Evolutionary conservation across 2,888 invertebrate species (phyloP).

Genomic region (Pristionchus arcanus): DNA sequence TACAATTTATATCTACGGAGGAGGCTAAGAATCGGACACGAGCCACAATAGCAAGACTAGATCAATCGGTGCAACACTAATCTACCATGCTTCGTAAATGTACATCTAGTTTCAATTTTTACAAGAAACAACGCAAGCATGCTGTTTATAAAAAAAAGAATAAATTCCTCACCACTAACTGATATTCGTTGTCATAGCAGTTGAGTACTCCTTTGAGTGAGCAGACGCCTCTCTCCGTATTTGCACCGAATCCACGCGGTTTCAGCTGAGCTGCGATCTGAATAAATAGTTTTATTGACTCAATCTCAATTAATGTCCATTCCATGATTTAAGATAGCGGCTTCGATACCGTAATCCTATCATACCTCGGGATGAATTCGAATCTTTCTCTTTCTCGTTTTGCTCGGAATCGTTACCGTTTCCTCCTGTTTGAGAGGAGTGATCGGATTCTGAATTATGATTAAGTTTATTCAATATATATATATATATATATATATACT

Average conservation of each 20-base stretch:
- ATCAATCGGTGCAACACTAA: neutral
- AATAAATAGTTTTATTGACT: neutral
- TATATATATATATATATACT: neutral
- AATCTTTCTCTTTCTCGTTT: slow-evolving; percentile 55
- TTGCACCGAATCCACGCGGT: slow-evolving; percentile 50
- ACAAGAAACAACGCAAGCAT: too few relatives aligned
- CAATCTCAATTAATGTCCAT: too few relatives aligned
- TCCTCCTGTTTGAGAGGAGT: slow-evolving; percentile 62
- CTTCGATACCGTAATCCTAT: neutral
- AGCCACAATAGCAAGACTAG: neutral
- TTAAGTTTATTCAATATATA: neutral
- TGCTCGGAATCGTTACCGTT: slow-evolving; percentile 35
- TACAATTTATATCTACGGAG: too few relatives aligned
- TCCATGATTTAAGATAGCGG: too few relatives aligned
- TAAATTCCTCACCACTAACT: slow-evolving; percentile 59
- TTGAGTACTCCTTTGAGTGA: slow-evolving; percentile 68
- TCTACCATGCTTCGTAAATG: neutral
- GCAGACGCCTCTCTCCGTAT: slow-evolving; percentile 62
- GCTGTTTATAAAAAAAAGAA: neutral
- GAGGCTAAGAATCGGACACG: neutral
- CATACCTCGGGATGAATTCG: slow-evolving; percentile 60
- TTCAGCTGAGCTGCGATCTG: slow-evolving; percentile 29
- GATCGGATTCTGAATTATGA: slow-evolving; percentile 60
- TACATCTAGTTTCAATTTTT: too few relatives aligned
- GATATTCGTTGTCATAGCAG: slow-evolving; percentile 70